These are phyloP conservation scores for Drusus annulatus DNA, from an alignment of 1,140 invertebrate species.

Conservation along the genomic window DNA sequence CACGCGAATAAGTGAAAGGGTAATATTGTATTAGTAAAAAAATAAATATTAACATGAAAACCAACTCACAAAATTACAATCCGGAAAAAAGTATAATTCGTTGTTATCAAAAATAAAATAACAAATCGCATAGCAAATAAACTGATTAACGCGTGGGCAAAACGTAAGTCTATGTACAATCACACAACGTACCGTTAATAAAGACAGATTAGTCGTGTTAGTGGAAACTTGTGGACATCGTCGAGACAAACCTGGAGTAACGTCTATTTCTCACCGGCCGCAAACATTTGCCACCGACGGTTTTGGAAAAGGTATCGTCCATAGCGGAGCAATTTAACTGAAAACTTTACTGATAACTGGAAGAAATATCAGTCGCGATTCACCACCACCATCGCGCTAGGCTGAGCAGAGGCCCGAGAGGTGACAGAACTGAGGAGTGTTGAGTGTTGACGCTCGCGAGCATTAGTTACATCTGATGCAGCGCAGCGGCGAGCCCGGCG, in stretches of 20 bases:
- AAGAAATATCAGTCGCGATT: conserved; percentile 35
- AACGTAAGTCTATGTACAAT: background rate
- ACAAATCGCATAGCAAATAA: too few species aligned
- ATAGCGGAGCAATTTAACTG: conserved; percentile 19
- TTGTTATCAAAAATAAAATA: too few species aligned
- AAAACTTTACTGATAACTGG: background rate
- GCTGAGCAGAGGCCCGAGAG: too few species aligned
- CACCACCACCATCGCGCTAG: too few species aligned
- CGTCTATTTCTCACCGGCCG: conserved; percentile 74
- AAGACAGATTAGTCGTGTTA: conserved; percentile 35
- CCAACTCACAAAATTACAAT: too few species aligned
- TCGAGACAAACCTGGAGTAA: conserved; percentile 69
- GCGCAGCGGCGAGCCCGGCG: background rate
- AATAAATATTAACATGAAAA: too few species aligned
- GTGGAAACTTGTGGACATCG: conserved; percentile 1
- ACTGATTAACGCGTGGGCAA: too few species aligned
- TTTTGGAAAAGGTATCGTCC: conserved; percentile 60
- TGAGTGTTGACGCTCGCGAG: background rate
- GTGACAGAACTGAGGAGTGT: too few species aligned
- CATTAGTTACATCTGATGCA: background rate
- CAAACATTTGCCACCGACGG: conserved; percentile 65
- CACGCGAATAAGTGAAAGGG: too few species aligned
- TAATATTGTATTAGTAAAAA: too few species aligned
- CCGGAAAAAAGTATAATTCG: too few species aligned
- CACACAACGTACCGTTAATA: conserved; percentile 32